phyloP scores from a whole-genome alignment of 35 echinoderm and acorn worm genomes.

The Apostichopus japonicus region DNA sequence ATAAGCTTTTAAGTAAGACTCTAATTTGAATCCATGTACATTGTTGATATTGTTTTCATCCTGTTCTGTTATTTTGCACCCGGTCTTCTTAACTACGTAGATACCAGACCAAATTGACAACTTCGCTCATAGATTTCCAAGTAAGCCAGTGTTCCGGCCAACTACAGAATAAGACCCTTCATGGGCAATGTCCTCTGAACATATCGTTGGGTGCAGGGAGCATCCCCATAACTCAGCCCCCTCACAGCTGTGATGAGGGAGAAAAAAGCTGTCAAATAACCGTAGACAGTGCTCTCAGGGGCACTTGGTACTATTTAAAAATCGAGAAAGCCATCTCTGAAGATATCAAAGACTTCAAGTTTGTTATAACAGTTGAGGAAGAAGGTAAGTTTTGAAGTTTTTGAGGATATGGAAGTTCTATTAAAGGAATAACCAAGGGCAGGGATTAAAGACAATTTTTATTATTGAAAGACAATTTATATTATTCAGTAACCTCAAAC shows the following conservation, averaged over 20 bases:
- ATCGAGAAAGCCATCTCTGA: not conserved
- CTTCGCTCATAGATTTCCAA: constrained; percentile 26
- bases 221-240: not conserved
- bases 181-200: constrained; percentile 33
- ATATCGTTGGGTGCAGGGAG: not conserved
- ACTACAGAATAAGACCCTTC: constrained; percentile 15
- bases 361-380: not conserved
- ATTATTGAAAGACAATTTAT: no score
- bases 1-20: no score
- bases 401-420: no score
- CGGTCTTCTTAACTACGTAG: constrained; percentile 2
- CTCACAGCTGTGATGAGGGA: not conserved
- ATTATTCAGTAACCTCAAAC: no score
- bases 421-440: no score
- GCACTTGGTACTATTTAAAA: constrained; percentile 73
- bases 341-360: not conserved
- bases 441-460: no score
- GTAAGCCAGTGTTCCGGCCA: constrained; percentile 8
- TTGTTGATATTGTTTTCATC: no score
- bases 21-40: no score
- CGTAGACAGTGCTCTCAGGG: not conserved
- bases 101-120: constrained; percentile 52
- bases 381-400: not conserved
- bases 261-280: constrained; percentile 16
- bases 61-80: not conserved